These are phyloP conservation scores for Odontomachus brunneus DNA, from an alignment of 1,140 invertebrate species.

Conservation along the genomic window DNA sequence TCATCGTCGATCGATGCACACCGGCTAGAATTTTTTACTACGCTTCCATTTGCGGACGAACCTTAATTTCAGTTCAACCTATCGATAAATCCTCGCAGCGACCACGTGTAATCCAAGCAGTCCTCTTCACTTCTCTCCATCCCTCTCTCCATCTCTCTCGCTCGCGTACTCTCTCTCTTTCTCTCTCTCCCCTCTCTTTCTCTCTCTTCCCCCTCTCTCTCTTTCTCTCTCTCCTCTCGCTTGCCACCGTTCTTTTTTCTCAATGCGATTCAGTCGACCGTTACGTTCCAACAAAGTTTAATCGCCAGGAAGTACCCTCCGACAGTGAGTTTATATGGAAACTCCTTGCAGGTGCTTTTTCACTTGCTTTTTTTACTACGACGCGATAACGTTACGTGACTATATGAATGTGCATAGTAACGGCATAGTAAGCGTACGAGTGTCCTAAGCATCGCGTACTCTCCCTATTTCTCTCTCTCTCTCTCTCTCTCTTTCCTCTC, in stretches of 20 bases:
- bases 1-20: conserved; percentile 58
- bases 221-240: conserved; percentile 4
- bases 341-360: conserved; percentile 49
- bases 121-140: not conserved
- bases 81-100: conserved; percentile 69
- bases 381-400: conserved; percentile 20
- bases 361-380: conserved; percentile 3
- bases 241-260: conserved; percentile 38
- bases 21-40: conserved; percentile 52
- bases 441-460: not conserved
- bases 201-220: not conserved
- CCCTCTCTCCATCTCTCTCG: not conserved
- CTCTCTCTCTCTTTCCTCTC: too few species aligned
- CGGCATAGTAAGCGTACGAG: not conserved
- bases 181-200: not conserved
- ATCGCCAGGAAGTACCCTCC: conserved; percentile 70
- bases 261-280: conserved; percentile 61
- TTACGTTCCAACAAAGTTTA: conserved; percentile 64
- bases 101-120: conserved; percentile 35
- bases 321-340: conserved; percentile 57
- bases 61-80: conserved; percentile 62
- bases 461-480: not conserved
- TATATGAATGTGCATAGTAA: conserved; percentile 8
- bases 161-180: not conserved
- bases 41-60: conserved; percentile 44